Percentiles rank a stretch among this genome's conserved stretches.
Conservation (phyloP, 2,888 invertebrate genomes). For the Incurvaria masculella region DNA sequence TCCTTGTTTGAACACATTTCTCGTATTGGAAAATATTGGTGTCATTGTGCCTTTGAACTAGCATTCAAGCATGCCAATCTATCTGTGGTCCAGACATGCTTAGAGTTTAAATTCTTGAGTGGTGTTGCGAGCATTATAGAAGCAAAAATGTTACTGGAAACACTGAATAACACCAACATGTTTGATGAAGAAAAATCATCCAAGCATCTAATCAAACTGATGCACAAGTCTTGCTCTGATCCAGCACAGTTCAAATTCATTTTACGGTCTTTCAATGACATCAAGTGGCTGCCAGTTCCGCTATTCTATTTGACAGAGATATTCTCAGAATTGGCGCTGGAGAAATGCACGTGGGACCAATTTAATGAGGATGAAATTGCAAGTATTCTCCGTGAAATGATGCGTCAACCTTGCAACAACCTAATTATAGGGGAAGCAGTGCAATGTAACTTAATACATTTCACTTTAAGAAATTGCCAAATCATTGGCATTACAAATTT, state of each 20-base stretch:
- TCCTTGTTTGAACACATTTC: constrained; percentile 34
- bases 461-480: constrained; percentile 13
- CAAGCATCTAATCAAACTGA: constrained; percentile 23
- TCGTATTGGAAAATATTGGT: constrained; percentile 31
- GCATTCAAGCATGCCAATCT: constrained; percentile 42
- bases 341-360: not conserved
- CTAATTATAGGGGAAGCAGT: constrained; percentile 33
- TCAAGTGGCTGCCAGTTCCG: constrained; percentile 42
- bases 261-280: constrained; percentile 27
- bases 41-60: constrained; percentile 36
- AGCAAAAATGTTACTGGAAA: constrained; percentile 30
- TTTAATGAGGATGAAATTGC: not conserved
- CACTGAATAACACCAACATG: constrained; percentile 36
- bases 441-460: constrained; percentile 27
- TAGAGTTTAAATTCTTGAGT: constrained; percentile 30
- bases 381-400: not conserved
- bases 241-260: constrained; percentile 22
- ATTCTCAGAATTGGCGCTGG: constrained; percentile 13
- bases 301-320: constrained; percentile 31
- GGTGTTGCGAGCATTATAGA: constrained; percentile 24
- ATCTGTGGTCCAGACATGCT: constrained; percentile 35
- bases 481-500: not conserved
- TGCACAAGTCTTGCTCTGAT: constrained; percentile 19
- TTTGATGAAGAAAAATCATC: constrained; percentile 24
- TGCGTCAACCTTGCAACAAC: constrained; percentile 29